Evolutionary conservation across 2,113 vertebrate species (phyloP), one percentile per base, ranked within the genome.

Genomic region (Amphiprion percula): DNA sequence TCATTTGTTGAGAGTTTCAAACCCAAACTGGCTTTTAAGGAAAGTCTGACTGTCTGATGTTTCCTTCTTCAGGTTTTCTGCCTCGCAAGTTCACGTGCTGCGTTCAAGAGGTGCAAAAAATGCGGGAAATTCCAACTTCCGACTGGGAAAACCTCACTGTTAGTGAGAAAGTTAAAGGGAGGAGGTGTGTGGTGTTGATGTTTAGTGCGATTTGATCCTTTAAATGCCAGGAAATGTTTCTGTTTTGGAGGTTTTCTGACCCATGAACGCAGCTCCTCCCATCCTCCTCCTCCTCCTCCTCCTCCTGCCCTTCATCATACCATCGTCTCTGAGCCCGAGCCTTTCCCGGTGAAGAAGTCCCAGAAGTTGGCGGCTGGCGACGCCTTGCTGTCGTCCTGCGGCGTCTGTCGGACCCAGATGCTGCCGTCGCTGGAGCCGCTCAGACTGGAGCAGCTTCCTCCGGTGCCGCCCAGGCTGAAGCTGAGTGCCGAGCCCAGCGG

Each of bases 331-430:
- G 95, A 95, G 47, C 94, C 23, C 0, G 94, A 93, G 17, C 91
- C 87, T 77, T 94, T 95, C 66, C 95, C 94, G 0, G 93, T 94
- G 92, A 95, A 95, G 83, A 94, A 95, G 91, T 95, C 95, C 95
- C 95, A 95, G 89, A 95, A 95, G 69, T 94, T 94, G 23, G 83
- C 17, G 2, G 70, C 63, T 0, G 89, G 50, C 0, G 79, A 56
- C 0, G 79, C 37, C 39, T 93, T 94, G 78, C 67, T 64, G 68
- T 94, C 92, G 1, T 92, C 92, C 56, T 88, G 86, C 0, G 89
- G 79, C 12, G 75, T 62, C 88, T 90, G 92, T 5, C 84, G 84
- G 49, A 92, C 89, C 92, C 89, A 90, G 65, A 90, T 64, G 81
- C 56, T 87, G 81, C 65, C 80, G n/a, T 88, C 73, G 1, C 65